Evolutionary conservation across 2,113 vertebrate species (phyloP), one percentile per base, ranked within the genome.

Genomic region (Brachirus orientalis): DNA sequence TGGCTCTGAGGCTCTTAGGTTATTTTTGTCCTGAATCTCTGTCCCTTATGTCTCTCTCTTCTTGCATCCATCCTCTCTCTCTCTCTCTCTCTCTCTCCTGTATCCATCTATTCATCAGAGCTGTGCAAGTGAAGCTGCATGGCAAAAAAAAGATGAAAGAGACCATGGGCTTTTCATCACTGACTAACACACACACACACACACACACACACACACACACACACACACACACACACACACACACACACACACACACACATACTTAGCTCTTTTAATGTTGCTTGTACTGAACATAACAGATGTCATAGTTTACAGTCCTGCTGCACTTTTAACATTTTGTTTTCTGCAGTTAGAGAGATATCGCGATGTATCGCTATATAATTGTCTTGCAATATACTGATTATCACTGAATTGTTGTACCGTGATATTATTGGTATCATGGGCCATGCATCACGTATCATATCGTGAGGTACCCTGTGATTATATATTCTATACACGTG

Each of bases 1-100:
- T 57, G 63, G 53, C 79, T 83, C 57, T 56, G 37, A 20, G 63
- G 53, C 79, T 83, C 57, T 56, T 37, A 20, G 67, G 77, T 86
- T 90, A 89, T 88, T 88, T 86, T 88, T 88, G 85, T 79, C 80
- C 68, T 58, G 10, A 20, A 60, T 70, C 72, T 60, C 68, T 67
- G 67, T 58, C 80, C 75, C 72, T 57, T 37, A 40, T 43, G 38
- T 55, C 40, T 28, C 51, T 58, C 52, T 28, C 76, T 36, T 61
- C 20, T 3, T 69, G 33, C 61, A 0, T 45, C 62, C 52, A 59
- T 77, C 66, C n/a, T 47, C 20, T 43, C 43, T 55, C 40, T 28
- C n/a, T 47, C 20, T 43, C 43, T 55, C 40, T 28, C 51, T 58
- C 52, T 28, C 76, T 36, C 44, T 61, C 20, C 2, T 69, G 33